Percentiles rank a stretch among this genome's conserved stretches.
Conservation (phyloP, 2,888 invertebrate species). For the Drosophila monieri region DNA sequence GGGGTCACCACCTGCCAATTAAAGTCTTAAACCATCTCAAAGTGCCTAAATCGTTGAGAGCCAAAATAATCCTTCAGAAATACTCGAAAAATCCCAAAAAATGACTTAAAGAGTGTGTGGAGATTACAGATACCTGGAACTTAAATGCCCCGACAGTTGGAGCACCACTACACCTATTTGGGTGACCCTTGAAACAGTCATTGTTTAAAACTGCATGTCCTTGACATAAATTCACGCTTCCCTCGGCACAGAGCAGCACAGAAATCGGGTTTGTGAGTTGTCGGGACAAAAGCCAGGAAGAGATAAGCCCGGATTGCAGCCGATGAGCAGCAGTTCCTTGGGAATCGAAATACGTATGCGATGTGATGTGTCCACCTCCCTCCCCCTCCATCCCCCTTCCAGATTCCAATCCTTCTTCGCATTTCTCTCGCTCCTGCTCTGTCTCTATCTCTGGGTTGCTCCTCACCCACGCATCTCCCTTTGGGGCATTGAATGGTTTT, state of each 20-base stretch:
- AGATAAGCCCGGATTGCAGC: slow-evolving; percentile 7
- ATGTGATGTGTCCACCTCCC: not conserved
- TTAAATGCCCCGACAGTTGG: not conserved
- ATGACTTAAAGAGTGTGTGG: not conserved
- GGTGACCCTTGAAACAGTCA: slow-evolving; percentile 1
- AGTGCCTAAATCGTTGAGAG: no score
- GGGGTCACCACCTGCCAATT: no score
- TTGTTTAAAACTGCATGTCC: not conserved
- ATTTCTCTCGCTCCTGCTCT: not conserved
- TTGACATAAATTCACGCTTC: slow-evolving; percentile 3
- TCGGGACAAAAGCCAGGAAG: slow-evolving; percentile 4
- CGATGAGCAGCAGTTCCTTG: slow-evolving; percentile 4
- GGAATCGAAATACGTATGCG: slow-evolving; percentile 4
- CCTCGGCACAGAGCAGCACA: not conserved
- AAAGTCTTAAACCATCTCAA: no score
- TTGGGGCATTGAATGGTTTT: slow-evolving; percentile 25
- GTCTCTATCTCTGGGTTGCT: not conserved
- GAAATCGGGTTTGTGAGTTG: not conserved
- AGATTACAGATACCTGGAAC: not conserved
- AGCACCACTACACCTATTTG: not conserved
- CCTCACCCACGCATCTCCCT: not conserved
- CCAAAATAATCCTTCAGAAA: no score
- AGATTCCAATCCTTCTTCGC: not conserved
- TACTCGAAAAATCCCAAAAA: not conserved
- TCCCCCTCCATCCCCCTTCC: not conserved